phyloP scores from a whole-genome alignment of 2,888 invertebrate genomes.

The Halocaridina rubra region DNA sequence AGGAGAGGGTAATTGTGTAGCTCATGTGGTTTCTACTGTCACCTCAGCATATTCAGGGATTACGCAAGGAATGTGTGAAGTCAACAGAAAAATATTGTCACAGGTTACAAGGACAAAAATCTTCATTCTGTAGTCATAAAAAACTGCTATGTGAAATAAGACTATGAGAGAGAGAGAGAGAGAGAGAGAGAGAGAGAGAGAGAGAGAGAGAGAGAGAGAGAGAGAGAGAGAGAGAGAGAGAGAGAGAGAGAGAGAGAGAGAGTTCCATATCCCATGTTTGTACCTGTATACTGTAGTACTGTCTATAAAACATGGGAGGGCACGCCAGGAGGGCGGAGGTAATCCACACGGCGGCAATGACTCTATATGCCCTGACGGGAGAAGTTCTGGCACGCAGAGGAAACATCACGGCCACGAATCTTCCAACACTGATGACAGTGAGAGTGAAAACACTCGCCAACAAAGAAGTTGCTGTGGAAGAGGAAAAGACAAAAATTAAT shows the following conservation, averaged over 20 bases:
- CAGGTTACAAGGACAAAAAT: too few relatives aligned
- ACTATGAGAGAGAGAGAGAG: background rate
- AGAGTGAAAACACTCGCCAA: constrained; percentile 70
- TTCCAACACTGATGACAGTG: constrained; percentile 70
- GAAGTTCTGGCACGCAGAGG: constrained; percentile 70
- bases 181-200: constrained; percentile 2
- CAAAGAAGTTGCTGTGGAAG: constrained; percentile 68
- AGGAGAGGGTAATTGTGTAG: background rate
- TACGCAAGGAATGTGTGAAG: background rate
- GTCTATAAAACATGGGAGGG: constrained; percentile 68
- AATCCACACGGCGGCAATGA: constrained; percentile 69
- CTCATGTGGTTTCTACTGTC: background rate
- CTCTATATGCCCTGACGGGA: constrained; percentile 68
- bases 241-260: background rate
- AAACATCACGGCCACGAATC: constrained; percentile 71
- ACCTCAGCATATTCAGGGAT: background rate
- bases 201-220: background rate
- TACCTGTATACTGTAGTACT: constrained; percentile 66
- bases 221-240: background rate
- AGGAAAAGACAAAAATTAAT: too few relatives aligned
- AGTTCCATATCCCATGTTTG: too few relatives aligned
- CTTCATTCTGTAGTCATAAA: too few relatives aligned
- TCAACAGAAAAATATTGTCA: background rate
- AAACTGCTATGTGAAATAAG: background rate
- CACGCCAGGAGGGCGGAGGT: constrained; percentile 67